These are phyloP conservation scores for Pogonus chalceus DNA, from an alignment of 1,140 invertebrate genomes.

Conservation along the genomic window DNA sequence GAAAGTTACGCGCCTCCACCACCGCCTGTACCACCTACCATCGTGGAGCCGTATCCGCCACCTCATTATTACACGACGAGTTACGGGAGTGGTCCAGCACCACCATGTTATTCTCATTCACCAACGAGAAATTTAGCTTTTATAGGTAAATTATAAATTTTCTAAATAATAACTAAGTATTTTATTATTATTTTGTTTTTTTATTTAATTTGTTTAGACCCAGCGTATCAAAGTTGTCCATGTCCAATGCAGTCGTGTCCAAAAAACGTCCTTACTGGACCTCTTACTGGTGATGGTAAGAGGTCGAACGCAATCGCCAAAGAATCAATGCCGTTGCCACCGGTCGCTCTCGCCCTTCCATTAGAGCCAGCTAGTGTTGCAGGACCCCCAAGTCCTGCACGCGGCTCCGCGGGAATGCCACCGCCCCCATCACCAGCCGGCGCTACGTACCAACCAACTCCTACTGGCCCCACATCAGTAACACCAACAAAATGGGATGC, in stretches of 20 bases:
- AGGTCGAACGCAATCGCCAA: conserved; percentile 42
- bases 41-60: conserved; percentile 40
- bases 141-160: conserved; percentile 41
- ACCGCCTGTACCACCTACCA: conserved; percentile 24
- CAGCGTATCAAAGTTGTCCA: conserved; percentile 59
- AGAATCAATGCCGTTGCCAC: conserved; percentile 35
- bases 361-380: conserved; percentile 48
- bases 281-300: conserved; percentile 83
- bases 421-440: conserved; percentile 40
- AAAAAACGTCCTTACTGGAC: conserved; percentile 95
- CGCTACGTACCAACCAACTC: conserved; percentile 29
- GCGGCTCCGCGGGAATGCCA: conserved; percentile 49
- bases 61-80: conserved; percentile 54
- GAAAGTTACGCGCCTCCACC: conserved; percentile 44
- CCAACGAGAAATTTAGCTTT: conserved; percentile 51
- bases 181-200: conserved; percentile 3
- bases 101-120: conserved; percentile 57
- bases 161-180: conserved; percentile 1
- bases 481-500: conserved; percentile 6
- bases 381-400: conserved; percentile 55
- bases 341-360: conserved; percentile 53
- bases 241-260: conserved; percentile 84
- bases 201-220: conserved; percentile 40
- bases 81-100: conserved; percentile 49
- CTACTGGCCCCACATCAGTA: conserved; percentile 27